A percentile compares a stretch with the other conserved stretches of the same genome.
phyloP scores from a whole-genome alignment of 2,113 vertebrate species.

The Ciconia maguari region DNA sequence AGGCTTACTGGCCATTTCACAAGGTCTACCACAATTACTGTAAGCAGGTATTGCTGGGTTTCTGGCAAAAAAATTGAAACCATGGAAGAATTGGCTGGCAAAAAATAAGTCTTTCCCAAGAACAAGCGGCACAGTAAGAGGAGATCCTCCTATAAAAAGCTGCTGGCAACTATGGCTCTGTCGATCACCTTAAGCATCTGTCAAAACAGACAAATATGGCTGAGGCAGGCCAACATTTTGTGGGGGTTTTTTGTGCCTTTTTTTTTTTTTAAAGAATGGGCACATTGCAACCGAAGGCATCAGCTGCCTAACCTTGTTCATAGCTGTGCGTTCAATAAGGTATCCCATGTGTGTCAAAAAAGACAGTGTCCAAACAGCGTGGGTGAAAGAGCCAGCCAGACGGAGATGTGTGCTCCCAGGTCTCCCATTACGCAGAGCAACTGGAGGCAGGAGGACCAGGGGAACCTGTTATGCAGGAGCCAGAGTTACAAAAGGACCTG shows the following conservation, averaged over 20 bases:
- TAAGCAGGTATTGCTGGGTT: not conserved
- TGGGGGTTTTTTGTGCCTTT: not conserved
- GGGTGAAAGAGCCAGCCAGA: not conserved
- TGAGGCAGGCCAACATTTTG: not conserved
- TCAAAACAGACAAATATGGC: not conserved
- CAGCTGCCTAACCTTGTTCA: not conserved
- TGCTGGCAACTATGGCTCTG: not conserved
- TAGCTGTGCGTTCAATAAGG: not conserved
- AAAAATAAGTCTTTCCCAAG: not conserved
- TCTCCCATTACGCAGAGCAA: not conserved
- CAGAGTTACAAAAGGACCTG: not conserved
- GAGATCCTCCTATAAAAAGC: not conserved
- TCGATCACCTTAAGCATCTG: not conserved
- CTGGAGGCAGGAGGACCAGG: not conserved
- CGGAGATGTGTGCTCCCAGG: fast-evolving
- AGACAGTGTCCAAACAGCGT: not conserved
- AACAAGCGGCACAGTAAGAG: not conserved
- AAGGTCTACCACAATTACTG: not conserved
- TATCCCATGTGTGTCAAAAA: not conserved
- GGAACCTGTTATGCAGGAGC: constrained; percentile 6
- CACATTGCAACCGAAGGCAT: not conserved
- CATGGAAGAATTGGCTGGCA: not conserved
- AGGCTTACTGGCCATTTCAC: not conserved
- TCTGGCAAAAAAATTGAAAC: not conserved
- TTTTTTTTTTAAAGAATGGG: not conserved